Evolutionary conservation across 2,113 vertebrate species (phyloP), one percentile per base, ranked within the genome.

Genomic region (Colinus virginianus): DNA sequence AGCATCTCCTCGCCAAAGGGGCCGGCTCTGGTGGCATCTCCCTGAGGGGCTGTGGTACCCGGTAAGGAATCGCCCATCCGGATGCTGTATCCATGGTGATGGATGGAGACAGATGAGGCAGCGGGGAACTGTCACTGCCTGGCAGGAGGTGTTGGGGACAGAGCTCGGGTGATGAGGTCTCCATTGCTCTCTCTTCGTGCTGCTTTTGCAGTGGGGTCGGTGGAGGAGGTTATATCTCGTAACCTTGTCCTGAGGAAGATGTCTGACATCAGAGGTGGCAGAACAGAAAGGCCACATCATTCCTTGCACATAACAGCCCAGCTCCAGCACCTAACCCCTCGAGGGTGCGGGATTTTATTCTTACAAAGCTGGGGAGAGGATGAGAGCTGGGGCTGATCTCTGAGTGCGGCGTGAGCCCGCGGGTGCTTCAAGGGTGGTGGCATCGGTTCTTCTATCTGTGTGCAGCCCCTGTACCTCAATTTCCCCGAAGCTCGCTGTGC

Each of bases 71-170:
- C 9, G 40, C 43, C 61, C 0, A 7, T 82, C 90, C 21, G 34
- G 92, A 76, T 90, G 74, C 63, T 20, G 95, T 97, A 93, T 83
- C 83, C 91, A 96, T 96, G 96, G 96, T 56, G 90, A 95, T 64
- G 59, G 68, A 83, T 77, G 40, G 49, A 76, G 88, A 55, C 62
- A 76, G 90, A 77, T 1, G 58, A 90, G 90, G 61, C 78, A 75
- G 90, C 26, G 1, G 36, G 93, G 88, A 96, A 95, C 96, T 95
- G 95, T 96, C 96, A 86, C 77, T 1, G 70, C 56, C 83, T 88
- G 90, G 62, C 86, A 78, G 81, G 78, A 95, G 69, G 67, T 38
- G 8, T 38, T 32, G 91, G 87, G 87, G 85, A 74, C 42, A 93
- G 49, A 0, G 51, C 15, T 48, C 0, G 1, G 78, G 63, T 1